A percentile compares a stretch with the other conserved stretches of the same genome.
phyloP scores from a whole-genome alignment of 1,140 invertebrate species.

The Atta cephalotes region DNA sequence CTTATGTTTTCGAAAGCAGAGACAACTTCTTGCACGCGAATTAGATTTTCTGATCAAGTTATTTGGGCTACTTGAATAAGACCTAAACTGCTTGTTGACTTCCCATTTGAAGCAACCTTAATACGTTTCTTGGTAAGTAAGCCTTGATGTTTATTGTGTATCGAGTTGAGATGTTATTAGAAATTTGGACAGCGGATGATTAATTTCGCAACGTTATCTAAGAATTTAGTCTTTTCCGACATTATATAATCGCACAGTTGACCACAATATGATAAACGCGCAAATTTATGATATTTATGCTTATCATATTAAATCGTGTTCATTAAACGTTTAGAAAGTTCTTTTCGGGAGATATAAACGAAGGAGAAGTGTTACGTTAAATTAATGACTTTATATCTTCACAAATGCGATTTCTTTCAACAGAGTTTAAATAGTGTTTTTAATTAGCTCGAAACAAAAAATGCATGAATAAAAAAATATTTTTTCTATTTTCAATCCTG shows the following conservation, averaged over 20 bases:
- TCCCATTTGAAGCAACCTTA: slow-evolving; percentile 30
- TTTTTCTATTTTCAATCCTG: neutral
- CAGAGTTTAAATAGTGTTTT: neutral
- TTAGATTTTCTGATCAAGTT: slow-evolving; percentile 47
- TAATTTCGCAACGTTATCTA: slow-evolving; percentile 2
- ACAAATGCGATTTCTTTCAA: neutral
- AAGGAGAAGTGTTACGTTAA: neutral
- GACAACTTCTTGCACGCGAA: slow-evolving; percentile 31
- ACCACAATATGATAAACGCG: neutral
- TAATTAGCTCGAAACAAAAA: neutral
- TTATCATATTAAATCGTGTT: neutral
- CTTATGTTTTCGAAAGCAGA: slow-evolving; percentile 5
- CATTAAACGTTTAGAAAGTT: neutral
- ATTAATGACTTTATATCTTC: neutral
- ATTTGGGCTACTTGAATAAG: slow-evolving; percentile 4
- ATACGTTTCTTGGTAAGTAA: slow-evolving; percentile 38
- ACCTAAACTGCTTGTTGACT: slow-evolving; percentile 39
- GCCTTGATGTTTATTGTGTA: slow-evolving; percentile 17
- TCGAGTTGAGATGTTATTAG: slow-evolving; percentile 10
- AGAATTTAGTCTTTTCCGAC: neutral
- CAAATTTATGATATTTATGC: neutral
- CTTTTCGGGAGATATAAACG: neutral
- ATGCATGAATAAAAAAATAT: neutral
- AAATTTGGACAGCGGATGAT: slow-evolving; percentile 25
- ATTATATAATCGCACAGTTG: neutral